These are phyloP conservation scores for Hippopotamus amphibius DNA, from an alignment of 2,113 vertebrate species.

Conservation along the genomic window DNA sequence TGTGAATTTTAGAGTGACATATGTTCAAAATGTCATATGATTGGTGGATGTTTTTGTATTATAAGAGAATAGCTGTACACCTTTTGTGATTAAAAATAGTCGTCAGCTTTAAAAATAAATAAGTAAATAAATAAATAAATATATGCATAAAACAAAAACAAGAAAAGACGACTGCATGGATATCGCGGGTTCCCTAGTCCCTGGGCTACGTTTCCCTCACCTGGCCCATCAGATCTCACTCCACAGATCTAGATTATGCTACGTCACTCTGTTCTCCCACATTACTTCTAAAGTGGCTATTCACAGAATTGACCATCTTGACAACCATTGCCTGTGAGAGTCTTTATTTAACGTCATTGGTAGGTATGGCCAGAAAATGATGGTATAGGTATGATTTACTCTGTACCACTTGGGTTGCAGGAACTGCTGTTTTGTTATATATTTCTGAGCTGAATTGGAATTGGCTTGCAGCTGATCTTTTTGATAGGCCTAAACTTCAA, in stretches of 20 bases:
- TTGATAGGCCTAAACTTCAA: neutral
- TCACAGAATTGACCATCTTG: neutral
- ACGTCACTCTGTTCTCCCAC: neutral
- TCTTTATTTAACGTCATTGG: neutral
- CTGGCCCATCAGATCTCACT: accelerated
- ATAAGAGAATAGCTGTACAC: slow-evolving; percentile 38
- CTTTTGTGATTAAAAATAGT: slow-evolving; percentile 72
- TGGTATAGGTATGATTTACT: neutral
- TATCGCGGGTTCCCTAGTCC: neutral
- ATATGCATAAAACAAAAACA: no score
- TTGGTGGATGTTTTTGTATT: slow-evolving; percentile 69
- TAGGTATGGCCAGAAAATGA: neutral
- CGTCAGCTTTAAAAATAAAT: neutral
- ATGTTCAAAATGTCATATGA: slow-evolving; percentile 70
- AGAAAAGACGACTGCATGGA: neutral
- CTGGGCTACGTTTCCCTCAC: neutral
- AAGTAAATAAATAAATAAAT: no score
- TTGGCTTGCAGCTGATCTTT: neutral
- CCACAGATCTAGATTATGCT: neutral
- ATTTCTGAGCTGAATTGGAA: slow-evolving; percentile 17
- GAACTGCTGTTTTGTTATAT: neutral
- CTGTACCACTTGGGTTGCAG: neutral
- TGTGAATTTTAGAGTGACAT: slow-evolving; percentile 64
- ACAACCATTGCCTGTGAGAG: neutral
- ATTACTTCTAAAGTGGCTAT: neutral